Evolutionary conservation across 1,140 invertebrate genomes (phyloP), one percentile per base, ranked within the genome.

Genomic region (Diprion similis): DNA sequence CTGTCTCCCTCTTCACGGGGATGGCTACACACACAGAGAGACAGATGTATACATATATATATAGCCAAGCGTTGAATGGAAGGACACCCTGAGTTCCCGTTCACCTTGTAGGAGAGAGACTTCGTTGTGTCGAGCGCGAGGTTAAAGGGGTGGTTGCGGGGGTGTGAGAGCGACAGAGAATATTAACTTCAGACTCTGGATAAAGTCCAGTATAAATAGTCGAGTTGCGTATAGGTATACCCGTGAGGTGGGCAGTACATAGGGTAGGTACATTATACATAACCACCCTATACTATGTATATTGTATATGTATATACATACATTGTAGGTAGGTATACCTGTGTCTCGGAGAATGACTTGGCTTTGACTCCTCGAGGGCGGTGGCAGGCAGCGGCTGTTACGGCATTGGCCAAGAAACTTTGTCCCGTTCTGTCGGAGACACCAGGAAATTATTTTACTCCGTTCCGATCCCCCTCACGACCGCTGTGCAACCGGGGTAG

Each of bases 361-460:
- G 11, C n/a, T 59, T 59, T 13, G 51, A 59, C 11, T 59, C 51
- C n/a, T 17, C n/a, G 51, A 59, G n/a, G 51, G n/a, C 9, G n/a
- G 51, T 59, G 51, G 51, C n/a, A 51, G 48, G 48, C 0, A 59
- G 51, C 11, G 51, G 11, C 51, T 59, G 51, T 13, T 15, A 17
- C 51, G 24, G 11, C 51, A 59, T 79, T 83, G 78, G 78, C 83
- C 82, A 82, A 84, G 83, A 86, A 86, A 86, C 84, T 86, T 85
- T 84, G 81, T 85, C 72, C 66, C 71, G 51, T 71, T 76, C 81
- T 84, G 82, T 71, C 71, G 71, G 75, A 76, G 82, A 85, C 82
- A 80, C 81, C 83, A 83, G 83, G 84, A 86, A 86, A 86, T 86
- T 86, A 84, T 86, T 81, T 84, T 80, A 81, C 77, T 83, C n/a